phyloP scores from a whole-genome alignment of 23 tunicate species.

The Styela clava region DNA sequence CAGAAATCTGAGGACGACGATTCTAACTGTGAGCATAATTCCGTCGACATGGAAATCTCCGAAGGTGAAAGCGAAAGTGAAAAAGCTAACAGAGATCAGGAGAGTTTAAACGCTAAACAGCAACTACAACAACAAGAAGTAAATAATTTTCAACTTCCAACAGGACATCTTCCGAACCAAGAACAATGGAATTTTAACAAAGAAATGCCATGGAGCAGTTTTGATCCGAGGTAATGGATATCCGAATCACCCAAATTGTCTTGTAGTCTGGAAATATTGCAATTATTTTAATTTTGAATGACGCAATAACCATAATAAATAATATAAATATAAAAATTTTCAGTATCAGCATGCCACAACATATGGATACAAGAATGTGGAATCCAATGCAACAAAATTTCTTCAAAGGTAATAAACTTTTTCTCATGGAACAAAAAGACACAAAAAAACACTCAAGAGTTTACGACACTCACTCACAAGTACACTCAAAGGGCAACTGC shows the following conservation, averaged over 20 bases:
- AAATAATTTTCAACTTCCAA: neutral
- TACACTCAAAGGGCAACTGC: too few relatives aligned
- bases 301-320: too few relatives aligned
- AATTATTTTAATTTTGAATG: too few relatives aligned
- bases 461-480: too few relatives aligned
- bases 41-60: conserved; percentile 83
- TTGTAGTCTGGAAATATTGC: too few relatives aligned
- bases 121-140: neutral
- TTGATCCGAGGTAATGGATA: conserved; percentile 28
- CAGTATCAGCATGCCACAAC: neutral
- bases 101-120: too few relatives aligned
- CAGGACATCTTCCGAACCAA: neutral
- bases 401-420: neutral
- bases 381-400: neutral
- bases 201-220: conserved; percentile 40
- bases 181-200: conserved; percentile 4
- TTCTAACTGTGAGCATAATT: neutral
- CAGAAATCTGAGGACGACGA: too few relatives aligned
- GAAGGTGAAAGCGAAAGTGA: conserved; percentile 54
- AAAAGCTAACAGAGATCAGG: neutral
- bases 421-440: too few relatives aligned
- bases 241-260: too few relatives aligned
- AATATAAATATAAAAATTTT: too few relatives aligned
- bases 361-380: neutral
- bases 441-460: too few relatives aligned